phyloP scores from a whole-genome alignment of 2,888 invertebrate genomes.

The Seira musarum region DNA sequence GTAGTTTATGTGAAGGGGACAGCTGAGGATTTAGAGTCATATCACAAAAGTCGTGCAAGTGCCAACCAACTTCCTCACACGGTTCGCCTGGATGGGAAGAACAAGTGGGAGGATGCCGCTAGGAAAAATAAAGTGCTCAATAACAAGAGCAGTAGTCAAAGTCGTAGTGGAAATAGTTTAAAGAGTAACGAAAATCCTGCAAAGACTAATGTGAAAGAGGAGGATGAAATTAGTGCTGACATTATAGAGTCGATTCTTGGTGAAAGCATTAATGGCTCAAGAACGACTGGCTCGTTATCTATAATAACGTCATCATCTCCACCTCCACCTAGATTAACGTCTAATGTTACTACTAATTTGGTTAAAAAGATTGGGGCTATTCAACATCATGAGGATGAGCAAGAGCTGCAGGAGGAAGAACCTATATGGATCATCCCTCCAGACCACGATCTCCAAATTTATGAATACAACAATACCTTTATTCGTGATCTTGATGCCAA shows the following conservation, averaged over 20 bases:
- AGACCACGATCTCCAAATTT: constrained; percentile 46
- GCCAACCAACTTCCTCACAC: constrained; percentile 38
- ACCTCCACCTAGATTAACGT: constrained; percentile 58
- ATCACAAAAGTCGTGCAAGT: constrained; percentile 50
- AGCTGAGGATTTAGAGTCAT: constrained; percentile 52
- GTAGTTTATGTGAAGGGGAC: constrained; percentile 68
- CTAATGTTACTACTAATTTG: not conserved
- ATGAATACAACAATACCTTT: constrained; percentile 61
- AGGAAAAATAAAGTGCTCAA: not conserved
- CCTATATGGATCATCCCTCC: constrained; percentile 56
- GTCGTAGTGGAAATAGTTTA: not conserved
- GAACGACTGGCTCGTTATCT: constrained; percentile 22
- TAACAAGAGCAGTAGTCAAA: not conserved
- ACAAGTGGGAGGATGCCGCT: not conserved
- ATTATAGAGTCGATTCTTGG: constrained; percentile 53
- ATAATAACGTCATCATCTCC: constrained; percentile 62
- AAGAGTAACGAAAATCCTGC: not conserved
- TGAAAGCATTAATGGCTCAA: constrained; percentile 34
- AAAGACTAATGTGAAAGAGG: constrained; percentile 8
- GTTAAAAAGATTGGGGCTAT: constrained; percentile 26
- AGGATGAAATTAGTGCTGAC: constrained; percentile 51
- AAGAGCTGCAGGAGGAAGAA: constrained; percentile 7
- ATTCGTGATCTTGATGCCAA: constrained; percentile 64
- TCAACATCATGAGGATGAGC: constrained; percentile 16
- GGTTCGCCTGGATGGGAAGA: constrained; percentile 24